Conservation (phyloP, 2,113 vertebrate genomes). For the Megaptera novaeangliae region DNA sequence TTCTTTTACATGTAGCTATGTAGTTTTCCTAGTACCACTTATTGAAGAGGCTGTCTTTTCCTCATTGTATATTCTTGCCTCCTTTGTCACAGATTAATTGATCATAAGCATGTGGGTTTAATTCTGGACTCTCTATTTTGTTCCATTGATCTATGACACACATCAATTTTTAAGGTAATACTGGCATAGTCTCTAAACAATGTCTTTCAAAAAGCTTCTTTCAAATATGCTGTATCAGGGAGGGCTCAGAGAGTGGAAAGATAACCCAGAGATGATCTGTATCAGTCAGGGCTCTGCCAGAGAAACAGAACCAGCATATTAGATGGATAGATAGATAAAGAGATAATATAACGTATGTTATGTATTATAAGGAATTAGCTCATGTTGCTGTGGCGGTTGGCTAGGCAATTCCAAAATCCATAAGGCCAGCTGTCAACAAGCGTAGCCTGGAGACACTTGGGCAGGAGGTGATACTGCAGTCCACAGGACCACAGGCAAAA, state of each 20-base stretch:
- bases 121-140: background rate
- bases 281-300: background rate
- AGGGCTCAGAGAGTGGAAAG: background rate
- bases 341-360: too few relatives aligned
- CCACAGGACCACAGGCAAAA: background rate
- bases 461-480: background rate
- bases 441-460: background rate
- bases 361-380: background rate
- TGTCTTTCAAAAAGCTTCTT: background rate
- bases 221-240: background rate
- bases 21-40: background rate
- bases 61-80: background rate
- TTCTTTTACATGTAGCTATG: background rate
- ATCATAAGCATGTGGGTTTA: background rate
- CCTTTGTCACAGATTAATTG: background rate
- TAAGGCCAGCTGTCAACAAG: background rate
- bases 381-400: background rate
- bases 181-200: background rate
- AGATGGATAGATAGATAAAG: background rate
- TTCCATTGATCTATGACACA: background rate
- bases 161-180: background rate
- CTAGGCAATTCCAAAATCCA: background rate
- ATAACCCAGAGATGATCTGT: background rate
- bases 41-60: background rate
- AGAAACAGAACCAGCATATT: background rate